phyloP scores from a whole-genome alignment of 2,888 invertebrate genomes.

The Tetranychus truncatus region DNA sequence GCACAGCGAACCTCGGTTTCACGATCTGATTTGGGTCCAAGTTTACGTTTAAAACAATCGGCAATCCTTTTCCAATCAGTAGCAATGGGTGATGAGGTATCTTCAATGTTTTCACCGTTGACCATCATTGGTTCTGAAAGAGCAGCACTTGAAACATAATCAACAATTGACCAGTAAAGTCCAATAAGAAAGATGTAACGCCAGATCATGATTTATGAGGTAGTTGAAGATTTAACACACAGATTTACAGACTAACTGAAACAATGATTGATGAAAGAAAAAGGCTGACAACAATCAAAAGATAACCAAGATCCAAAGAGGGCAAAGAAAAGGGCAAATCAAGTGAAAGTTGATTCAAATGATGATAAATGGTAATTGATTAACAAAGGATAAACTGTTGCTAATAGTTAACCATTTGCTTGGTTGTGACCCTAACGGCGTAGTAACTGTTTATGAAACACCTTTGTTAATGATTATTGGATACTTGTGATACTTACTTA shows the following conservation, averaged over 20 bases:
- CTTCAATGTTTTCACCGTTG: neutral
- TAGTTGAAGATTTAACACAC: neutral
- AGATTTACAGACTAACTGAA: too few species aligned
- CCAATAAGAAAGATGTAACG: neutral
- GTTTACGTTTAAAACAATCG: slow-evolving; percentile 1
- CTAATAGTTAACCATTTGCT: neutral
- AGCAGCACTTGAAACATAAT: neutral
- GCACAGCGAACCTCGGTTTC: neutral
- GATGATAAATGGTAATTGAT: too few species aligned
- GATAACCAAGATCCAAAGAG: too few species aligned
- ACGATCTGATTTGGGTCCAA: neutral
- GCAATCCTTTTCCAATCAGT: slow-evolving; percentile 7
- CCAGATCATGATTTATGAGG: neutral
- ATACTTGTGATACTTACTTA: neutral
- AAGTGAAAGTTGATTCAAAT: too few species aligned
- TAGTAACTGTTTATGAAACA: neutral
- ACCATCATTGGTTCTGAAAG: neutral
- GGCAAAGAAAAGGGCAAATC: too few species aligned
- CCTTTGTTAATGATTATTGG: neutral
- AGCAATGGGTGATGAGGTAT: neutral
- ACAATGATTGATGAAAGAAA: too few species aligned
- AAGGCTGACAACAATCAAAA: too few species aligned
- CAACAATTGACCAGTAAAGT: neutral
- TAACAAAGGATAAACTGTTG: neutral
- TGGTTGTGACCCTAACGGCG: neutral